Conservation (phyloP, 1,140 invertebrate species). For the Lepidurus apus region DNA sequence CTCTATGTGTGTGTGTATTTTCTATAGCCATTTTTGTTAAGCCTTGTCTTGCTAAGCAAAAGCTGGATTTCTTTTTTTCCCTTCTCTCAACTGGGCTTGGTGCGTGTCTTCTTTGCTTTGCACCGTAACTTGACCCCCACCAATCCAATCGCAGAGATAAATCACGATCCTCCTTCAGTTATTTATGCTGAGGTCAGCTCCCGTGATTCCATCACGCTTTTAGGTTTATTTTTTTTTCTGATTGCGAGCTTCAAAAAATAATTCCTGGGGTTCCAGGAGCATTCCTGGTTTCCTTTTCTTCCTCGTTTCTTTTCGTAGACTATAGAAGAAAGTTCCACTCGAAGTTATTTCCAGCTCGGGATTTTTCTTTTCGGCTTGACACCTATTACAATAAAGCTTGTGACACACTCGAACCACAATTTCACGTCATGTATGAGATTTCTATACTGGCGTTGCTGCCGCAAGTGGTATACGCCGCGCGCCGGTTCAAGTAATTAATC, state of each 20-base stretch:
- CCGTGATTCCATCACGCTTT: constrained; percentile 10
- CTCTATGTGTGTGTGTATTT: not conserved
- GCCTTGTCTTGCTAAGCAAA: not conserved
- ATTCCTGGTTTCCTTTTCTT: not conserved
- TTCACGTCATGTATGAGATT: not conserved
- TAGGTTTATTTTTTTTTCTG: not conserved
- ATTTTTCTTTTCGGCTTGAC: not conserved
- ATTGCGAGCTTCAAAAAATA: not conserved
- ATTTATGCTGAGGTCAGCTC: constrained; percentile 21
- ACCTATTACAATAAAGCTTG: too few relatives aligned
- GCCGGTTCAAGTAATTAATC: not conserved
- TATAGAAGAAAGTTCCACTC: too few relatives aligned
- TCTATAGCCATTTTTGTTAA: not conserved
- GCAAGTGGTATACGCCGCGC: not conserved
- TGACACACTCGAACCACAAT: not conserved
- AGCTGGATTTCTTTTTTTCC: not conserved
- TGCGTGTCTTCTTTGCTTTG: constrained; percentile 17
- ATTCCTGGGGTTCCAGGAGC: not conserved
- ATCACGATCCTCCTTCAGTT: constrained; percentile 13
- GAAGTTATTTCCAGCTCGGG: not conserved
- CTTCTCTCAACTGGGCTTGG: not conserved
- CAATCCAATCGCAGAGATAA: constrained; percentile 11
- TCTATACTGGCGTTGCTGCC: not conserved
- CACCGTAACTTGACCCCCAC: constrained; percentile 20
- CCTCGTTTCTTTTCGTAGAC: not conserved